A percentile compares a stretch with the other conserved stretches of the same genome.
Evolutionary conservation across 2,797 vertebrate species (phyloP).

Genomic region (Aeoliscus strigatus): DNA sequence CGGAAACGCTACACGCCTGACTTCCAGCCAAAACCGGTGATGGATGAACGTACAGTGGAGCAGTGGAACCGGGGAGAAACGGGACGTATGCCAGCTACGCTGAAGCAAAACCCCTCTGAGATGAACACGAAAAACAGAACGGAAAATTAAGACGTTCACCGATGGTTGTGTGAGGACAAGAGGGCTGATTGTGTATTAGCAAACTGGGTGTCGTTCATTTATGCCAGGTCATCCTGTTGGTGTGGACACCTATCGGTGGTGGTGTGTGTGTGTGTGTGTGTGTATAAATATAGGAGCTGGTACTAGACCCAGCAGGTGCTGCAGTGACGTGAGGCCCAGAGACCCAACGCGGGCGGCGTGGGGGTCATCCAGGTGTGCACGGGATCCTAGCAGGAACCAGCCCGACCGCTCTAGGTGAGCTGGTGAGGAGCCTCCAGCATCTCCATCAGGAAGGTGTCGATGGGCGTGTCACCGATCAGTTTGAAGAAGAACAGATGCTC

Average conservation of each 20-base stretch:
- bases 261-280: constrained; percentile 18
- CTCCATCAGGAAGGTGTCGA: constrained; percentile 99
- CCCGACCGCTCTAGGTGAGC: constrained; percentile 86
- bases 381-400: constrained; percentile 32
- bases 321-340: constrained; percentile 55
- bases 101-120: constrained; percentile 49
- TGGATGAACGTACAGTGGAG: constrained; percentile 44
- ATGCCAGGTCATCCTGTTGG: constrained; percentile 37
- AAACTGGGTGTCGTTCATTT: constrained; percentile 23
- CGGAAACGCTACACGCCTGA: constrained; percentile 59
- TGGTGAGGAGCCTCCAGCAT: constrained; percentile 99
- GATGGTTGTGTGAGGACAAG: constrained; percentile 37
- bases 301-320: constrained; percentile 54
- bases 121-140: constrained; percentile 46
- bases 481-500: constrained; percentile 99
- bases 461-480: constrained; percentile 97
- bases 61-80: constrained; percentile 44
- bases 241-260: constrained; percentile 29
- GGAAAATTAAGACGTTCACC: constrained; percentile 57
- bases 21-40: constrained; percentile 47
- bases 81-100: constrained; percentile 31
- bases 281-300: constrained; percentile 20
- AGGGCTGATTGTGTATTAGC: constrained; percentile 17
- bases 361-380: constrained; percentile 57
- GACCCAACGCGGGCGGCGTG: constrained; percentile 28